Percentiles rank a stretch among this genome's conserved stretches.
Evolutionary conservation across 2,113 vertebrate species (phyloP).

Genomic region (Myotis yumanensis): DNA sequence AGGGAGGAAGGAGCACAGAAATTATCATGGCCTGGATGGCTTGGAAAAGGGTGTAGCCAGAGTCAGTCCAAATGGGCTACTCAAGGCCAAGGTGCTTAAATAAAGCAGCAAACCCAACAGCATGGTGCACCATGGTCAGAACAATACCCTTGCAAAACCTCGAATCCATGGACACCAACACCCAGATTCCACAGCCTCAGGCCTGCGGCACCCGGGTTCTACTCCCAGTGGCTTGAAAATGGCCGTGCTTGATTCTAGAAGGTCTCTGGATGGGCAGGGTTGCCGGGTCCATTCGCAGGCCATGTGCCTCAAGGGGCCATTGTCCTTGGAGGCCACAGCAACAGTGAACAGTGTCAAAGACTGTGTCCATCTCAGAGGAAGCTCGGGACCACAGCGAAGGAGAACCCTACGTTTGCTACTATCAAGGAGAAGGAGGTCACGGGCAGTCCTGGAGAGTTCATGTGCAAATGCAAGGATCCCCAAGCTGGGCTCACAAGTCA

Average conservation of each 20-base stretch:
- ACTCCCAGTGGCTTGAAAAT: too few species aligned
- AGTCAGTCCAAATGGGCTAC: too few species aligned
- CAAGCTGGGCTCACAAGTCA: too few species aligned
- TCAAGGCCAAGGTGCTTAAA: neutral
- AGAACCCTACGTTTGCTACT: neutral
- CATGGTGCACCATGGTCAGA: fast-evolving
- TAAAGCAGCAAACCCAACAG: neutral
- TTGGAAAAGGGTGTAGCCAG: neutral
- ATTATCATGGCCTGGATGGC: fast-evolving
- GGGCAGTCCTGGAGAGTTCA: fast-evolving
- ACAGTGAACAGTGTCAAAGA: neutral
- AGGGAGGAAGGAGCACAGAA: neutral
- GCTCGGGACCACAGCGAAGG: too few species aligned
- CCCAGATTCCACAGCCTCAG: neutral
- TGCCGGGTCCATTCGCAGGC: too few species aligned
- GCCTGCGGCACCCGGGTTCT: neutral
- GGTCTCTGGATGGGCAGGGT: too few species aligned
- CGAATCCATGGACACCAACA: too few species aligned
- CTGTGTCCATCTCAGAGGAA: neutral
- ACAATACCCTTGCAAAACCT: neutral
- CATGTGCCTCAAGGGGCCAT: neutral
- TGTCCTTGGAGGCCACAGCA: neutral
- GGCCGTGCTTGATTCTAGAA: neutral
- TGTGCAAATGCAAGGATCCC: fast-evolving
- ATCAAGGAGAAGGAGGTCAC: neutral